Base-by-base conservation (phyloP, 2,888 invertebrate genomes). In the Tineola bisselliella region DNA sequence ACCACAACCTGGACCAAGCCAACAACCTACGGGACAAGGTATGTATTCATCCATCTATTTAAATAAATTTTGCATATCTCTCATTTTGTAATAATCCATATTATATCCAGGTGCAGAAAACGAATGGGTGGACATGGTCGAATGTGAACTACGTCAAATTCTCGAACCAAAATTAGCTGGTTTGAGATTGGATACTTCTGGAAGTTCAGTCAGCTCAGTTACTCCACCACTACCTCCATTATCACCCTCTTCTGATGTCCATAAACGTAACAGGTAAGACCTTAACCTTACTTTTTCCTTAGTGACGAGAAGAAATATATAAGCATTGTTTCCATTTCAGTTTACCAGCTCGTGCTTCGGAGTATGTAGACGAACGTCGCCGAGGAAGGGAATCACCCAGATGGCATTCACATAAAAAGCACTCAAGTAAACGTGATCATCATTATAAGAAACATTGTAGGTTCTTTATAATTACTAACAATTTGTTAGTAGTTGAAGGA, bases 111-210 rank as follows among this genome's bases (percentile, higher is more conserved):
- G 73, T 64, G 90, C 89, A 66, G 93, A 93, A 68, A 90, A 92
- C 31, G 93, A 94, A 76, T 94, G 94, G 94, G 93, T 93, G 0
- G 93, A 93, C 68, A 89, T 93, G 58, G 94, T 94, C 10, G 94
- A 94, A 74, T 92, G 92, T 54, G 94, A 94, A 74, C 84, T 94
- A 18, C 87, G 93, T 15, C 92, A 92, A 74, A 94, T 94, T 69
- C 76, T 94, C 64, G 93, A 93, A 70, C 93, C 93, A 0, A 91
- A 91, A 73, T 79, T 92, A 61, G 90, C 92, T n/a, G 87, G 88
- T 65, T 75, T 91, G 74, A 81, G 90, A 43, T 77, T 91, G 61
- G 88, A 89, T 66, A 89, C 89, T 8, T 90, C 91, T n/a, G 90
- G 88, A 25, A 90, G 90, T 68, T 92, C 92, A 0, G 82, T 83